Conservation (phyloP, 2,888 invertebrate species). For the Diloba caeruleocephala region DNA sequence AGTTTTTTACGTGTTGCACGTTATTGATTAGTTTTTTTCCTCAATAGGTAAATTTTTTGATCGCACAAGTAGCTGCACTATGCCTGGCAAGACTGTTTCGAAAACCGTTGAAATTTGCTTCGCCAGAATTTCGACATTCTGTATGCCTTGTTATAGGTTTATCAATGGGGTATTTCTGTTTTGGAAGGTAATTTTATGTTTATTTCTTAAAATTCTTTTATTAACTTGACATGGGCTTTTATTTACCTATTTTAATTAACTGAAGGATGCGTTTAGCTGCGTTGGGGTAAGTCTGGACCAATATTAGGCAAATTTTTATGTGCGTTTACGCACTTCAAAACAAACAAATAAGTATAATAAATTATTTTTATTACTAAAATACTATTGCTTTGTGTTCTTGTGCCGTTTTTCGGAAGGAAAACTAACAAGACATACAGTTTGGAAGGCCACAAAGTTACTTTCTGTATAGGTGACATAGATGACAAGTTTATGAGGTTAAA, state of each 20-base stretch:
- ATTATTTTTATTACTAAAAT: no score
- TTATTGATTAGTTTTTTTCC: conserved; percentile 63
- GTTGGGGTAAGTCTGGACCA: no score
- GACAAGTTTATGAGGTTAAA: no score
- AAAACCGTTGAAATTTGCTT: conserved; percentile 92
- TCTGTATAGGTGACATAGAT: no score
- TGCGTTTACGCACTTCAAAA: no score
- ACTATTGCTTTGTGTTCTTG: no score
- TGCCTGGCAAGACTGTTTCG: conserved; percentile 94
- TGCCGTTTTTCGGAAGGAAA: no score
- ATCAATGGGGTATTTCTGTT: conserved; percentile 95
- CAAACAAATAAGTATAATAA: no score
- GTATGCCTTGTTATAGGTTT: conserved; percentile 94
- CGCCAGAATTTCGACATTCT: conserved; percentile 92
- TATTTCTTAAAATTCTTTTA: conserved; percentile 51
- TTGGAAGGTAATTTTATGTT: conserved; percentile 91
- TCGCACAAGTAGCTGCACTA: conserved; percentile 94
- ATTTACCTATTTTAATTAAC: background rate
- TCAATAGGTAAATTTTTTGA: conserved; percentile 94
- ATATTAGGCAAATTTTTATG: no score
- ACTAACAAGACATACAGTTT: no score
- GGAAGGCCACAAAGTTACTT: no score
- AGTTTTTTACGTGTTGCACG: conserved; percentile 57
- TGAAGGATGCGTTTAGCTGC: no score
- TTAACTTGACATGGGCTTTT: conserved; percentile 9